Conservation (phyloP, 2,113 vertebrate species). For the Paralichthys olivaceus region DNA sequence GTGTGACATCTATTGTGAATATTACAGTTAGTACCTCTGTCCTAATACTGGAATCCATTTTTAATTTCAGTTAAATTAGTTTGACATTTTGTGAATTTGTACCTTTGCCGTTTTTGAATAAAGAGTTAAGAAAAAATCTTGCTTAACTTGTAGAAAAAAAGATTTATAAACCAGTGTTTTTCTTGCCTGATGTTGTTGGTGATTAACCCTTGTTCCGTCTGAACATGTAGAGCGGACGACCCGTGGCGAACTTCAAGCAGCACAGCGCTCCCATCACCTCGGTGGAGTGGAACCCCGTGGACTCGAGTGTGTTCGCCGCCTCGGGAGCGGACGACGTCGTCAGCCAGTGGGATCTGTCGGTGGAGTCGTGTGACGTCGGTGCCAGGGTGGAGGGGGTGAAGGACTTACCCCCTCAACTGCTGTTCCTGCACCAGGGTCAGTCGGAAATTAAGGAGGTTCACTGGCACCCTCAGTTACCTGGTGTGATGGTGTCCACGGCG, state of each 20-base stretch:
- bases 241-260: conserved; percentile 92
- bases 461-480: conserved; percentile 90
- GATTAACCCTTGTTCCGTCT: not conserved
- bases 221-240: conserved; percentile 79
- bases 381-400: conserved; percentile 73
- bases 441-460: conserved; percentile 92
- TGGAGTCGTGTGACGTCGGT: conserved; percentile 86
- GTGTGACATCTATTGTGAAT: not conserved
- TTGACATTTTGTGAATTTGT: no score
- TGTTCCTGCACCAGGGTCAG: conserved; percentile 94
- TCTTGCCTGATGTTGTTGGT: not conserved
- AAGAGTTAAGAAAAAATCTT: no score
- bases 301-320: conserved; percentile 90
- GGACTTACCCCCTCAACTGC: conserved; percentile 89
- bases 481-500: conserved; percentile 88
- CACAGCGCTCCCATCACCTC: conserved; percentile 91
- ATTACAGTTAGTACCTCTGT: not conserved
- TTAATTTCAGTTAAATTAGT: not conserved
- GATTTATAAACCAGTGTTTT: no score
- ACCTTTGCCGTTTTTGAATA: no score
- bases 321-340: conserved; percentile 88
- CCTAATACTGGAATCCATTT: not conserved
- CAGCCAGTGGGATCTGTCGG: conserved; percentile 93
- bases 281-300: conserved; percentile 90
- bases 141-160: no score